Percentiles rank a stretch among this genome's conserved stretches.
Conservation (phyloP, 2,888 invertebrate genomes). For the Spatulosminthurus flaviceps region DNA sequence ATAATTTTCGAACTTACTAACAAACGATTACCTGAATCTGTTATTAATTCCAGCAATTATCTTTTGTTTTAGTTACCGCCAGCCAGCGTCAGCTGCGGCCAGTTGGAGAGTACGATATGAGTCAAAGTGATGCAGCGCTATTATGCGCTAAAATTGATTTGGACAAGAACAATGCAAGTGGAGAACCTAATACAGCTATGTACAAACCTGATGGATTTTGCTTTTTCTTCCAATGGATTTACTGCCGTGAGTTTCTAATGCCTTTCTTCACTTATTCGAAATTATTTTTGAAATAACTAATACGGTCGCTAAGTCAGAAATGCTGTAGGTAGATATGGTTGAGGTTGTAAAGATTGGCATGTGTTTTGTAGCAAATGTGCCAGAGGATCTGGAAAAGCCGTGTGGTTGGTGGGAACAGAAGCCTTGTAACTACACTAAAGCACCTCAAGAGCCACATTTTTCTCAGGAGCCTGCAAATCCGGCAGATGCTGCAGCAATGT, state of each 20-base stretch:
- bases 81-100: slow-evolving; percentile 25
- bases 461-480: not conserved
- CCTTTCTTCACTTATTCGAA: no score
- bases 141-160: slow-evolving; percentile 29
- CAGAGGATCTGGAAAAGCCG: slow-evolving; percentile 11
- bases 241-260: slow-evolving; percentile 32
- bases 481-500: no score
- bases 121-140: slow-evolving; percentile 23
- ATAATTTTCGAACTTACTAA: no score
- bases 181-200: not conserved
- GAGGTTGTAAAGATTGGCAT: not conserved
- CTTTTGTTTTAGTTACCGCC: not conserved
- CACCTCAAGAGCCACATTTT: not conserved
- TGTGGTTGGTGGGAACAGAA: slow-evolving; percentile 46
- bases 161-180: slow-evolving; percentile 1
- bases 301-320: not conserved
- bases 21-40: no score
- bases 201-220: not conserved
- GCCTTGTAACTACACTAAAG: slow-evolving; percentile 20
- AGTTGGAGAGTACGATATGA: slow-evolving; percentile 34
- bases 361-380: slow-evolving; percentile 24
- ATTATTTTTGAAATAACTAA: no score
- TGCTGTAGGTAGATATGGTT: not conserved
- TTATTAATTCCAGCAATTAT: no score
- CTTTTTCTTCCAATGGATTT: slow-evolving; percentile 43